Conservation (phyloP, 2,888 invertebrate species). For the Andrena bicolor region DNA sequence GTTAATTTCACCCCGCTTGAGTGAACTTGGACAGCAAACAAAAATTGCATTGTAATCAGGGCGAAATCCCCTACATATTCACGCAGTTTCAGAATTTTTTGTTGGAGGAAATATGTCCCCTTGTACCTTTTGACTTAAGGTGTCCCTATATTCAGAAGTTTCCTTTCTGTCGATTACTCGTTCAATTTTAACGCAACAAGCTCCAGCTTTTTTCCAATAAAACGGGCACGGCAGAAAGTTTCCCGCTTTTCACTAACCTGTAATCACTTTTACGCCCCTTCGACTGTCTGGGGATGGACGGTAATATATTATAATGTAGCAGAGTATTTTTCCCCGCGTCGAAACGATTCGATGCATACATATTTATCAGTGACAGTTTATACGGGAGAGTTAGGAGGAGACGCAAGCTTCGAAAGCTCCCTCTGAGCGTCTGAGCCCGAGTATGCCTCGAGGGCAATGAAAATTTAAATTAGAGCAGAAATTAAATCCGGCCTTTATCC, state of each 20-base stretch:
- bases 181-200: background rate
- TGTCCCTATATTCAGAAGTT: no score
- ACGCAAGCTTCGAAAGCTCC: constrained; percentile 63
- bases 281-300: constrained; percentile 23
- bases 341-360: constrained; percentile 60
- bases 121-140: no score
- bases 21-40: no score
- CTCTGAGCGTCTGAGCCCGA: constrained; percentile 60
- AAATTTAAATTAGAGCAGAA: constrained; percentile 75
- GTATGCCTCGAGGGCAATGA: constrained; percentile 68
- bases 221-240: constrained; percentile 8
- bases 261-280: constrained; percentile 9
- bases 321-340: constrained; percentile 52
- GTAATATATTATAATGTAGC: constrained; percentile 38
- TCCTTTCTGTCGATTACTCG: no score
- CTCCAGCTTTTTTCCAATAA: background rate
- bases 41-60: no score
- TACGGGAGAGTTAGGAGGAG: constrained; percentile 61
- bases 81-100: no score
- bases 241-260: background rate
- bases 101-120: no score
- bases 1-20: no score
- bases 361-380: constrained; percentile 70
- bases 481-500: constrained; percentile 74
- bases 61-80: no score